A percentile compares a stretch with the other conserved stretches of the same genome.
phyloP scores from a whole-genome alignment of 35 echinoderm and acorn worm genomes.

The Anneissia japonica region DNA sequence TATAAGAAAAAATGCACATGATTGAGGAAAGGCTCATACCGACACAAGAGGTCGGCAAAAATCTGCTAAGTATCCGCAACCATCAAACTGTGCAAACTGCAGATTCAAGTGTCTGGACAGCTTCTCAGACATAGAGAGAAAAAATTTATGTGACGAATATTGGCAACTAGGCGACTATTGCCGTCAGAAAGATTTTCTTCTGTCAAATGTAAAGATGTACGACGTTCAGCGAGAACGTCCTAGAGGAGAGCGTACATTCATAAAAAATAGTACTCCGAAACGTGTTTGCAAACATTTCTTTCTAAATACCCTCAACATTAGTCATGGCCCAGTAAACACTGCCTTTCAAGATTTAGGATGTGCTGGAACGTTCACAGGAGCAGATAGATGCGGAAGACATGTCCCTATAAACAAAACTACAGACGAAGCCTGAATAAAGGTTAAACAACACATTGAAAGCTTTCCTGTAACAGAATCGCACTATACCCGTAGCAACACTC shows the following conservation, averaged over 20 bases:
- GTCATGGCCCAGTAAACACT: slow-evolving; percentile 9
- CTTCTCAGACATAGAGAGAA: not conserved
- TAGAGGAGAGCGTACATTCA: not conserved
- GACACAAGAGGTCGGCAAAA: not conserved
- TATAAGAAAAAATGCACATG: not conserved
- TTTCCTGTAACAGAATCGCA: slow-evolving; percentile 21
- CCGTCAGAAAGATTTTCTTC: slow-evolving; percentile 6
- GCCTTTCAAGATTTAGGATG: slow-evolving; percentile 12
- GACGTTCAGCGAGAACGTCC: not conserved
- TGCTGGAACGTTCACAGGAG: slow-evolving; percentile 9
- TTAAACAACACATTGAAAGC: slow-evolving; percentile 8
- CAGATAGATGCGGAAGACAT: slow-evolving; percentile 14
- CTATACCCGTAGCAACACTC: slow-evolving; percentile 22
- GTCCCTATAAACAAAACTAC: slow-evolving; percentile 8
- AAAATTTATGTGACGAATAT: not conserved
- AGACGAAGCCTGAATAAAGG: slow-evolving; percentile 10
- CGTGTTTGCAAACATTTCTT: slow-evolving; percentile 1
- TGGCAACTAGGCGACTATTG: slow-evolving; percentile 7
- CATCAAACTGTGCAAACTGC: not conserved
- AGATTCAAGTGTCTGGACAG: not conserved
- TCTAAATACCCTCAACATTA: slow-evolving; percentile 21
- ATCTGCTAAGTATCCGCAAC: not conserved
- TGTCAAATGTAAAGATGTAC: not conserved
- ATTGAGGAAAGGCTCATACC: not conserved
- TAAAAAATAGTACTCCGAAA: slow-evolving; percentile 13